Evolutionary conservation across 2,888 invertebrate genomes (phyloP).

Genomic region (Leptopilina drosophilae): DNA sequence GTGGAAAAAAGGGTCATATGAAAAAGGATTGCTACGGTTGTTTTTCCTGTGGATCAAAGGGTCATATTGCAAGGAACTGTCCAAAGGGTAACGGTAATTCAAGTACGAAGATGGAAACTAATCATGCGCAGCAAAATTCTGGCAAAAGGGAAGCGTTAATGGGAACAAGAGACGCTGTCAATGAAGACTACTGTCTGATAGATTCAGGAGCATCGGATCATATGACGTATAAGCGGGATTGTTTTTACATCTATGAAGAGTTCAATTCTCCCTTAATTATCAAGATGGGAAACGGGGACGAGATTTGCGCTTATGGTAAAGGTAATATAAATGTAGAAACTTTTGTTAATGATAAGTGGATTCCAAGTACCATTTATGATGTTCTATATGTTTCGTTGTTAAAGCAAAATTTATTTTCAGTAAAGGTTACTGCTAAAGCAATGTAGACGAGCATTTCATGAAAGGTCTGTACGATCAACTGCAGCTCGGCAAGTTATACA

Average conservation of each 20-base stretch:
- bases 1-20: too few species aligned
- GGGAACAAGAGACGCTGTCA: not conserved
- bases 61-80: too few species aligned
- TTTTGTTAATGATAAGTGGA: constrained; percentile 31
- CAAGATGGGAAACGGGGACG: constrained; percentile 43
- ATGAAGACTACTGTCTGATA: constrained; percentile 47
- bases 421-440: constrained; percentile 27
- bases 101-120: too few species aligned
- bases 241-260: constrained; percentile 45
- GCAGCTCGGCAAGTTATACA: too few species aligned
- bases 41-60: too few species aligned
- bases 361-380: constrained; percentile 25
- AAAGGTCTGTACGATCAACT: too few species aligned
- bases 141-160: not conserved
- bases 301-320: constrained; percentile 33
- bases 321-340: constrained; percentile 36
- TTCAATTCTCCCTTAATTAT: constrained; percentile 43
- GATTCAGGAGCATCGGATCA: constrained; percentile 59
- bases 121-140: not conserved
- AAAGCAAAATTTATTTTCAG: constrained; percentile 42
- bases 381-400: constrained; percentile 37
- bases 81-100: too few species aligned
- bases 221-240: constrained; percentile 55
- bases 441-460: too few species aligned
- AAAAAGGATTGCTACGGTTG: too few species aligned